These are phyloP conservation scores for Paedocypris micromegethes DNA, from an alignment of 2,797 vertebrate genomes.

Conservation along the genomic window DNA sequence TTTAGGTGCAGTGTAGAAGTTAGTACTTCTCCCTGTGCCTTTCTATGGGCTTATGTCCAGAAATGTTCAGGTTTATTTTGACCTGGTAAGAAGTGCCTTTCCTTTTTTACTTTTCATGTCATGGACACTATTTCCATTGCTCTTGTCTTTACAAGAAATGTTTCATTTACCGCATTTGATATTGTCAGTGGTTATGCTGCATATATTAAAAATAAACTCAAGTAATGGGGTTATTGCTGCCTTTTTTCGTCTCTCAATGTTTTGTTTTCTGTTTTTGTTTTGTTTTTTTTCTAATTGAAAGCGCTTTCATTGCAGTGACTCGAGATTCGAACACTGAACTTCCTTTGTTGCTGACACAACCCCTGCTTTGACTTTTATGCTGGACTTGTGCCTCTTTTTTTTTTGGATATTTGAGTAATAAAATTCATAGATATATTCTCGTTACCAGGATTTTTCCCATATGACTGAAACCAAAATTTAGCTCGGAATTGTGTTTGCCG, in stretches of 20 bases:
- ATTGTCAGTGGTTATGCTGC: constrained; percentile 24
- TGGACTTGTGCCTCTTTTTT: too few relatives aligned
- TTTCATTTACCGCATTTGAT: constrained; percentile 24
- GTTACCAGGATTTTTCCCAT: too few relatives aligned
- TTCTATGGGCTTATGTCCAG: constrained; percentile 52
- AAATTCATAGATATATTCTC: too few relatives aligned
- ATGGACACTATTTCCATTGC: constrained; percentile 22
- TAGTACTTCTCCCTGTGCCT: constrained; percentile 63
- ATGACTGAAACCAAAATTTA: neutral
- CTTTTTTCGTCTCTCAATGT: too few relatives aligned
- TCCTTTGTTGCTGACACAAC: too few relatives aligned
- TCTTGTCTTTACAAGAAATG: constrained; percentile 9
- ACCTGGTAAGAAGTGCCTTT: constrained; percentile 51
- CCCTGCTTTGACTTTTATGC: too few relatives aligned
- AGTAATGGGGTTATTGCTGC: neutral
- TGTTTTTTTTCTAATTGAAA: too few relatives aligned
- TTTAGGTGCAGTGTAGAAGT: constrained; percentile 26
- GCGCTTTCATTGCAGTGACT: too few relatives aligned
- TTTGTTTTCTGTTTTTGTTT: too few relatives aligned
- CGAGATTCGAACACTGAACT: too few relatives aligned
- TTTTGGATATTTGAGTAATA: too few relatives aligned
- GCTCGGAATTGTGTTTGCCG: constrained; percentile 16
- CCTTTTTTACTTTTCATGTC: constrained; percentile 33
- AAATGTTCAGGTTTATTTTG: constrained; percentile 40
- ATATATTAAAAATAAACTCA: constrained; percentile 27